A percentile compares a stretch with the other conserved stretches of the same genome.
phyloP scores from a whole-genome alignment of 2,113 vertebrate species.

The Oceanodroma tethys region DNA sequence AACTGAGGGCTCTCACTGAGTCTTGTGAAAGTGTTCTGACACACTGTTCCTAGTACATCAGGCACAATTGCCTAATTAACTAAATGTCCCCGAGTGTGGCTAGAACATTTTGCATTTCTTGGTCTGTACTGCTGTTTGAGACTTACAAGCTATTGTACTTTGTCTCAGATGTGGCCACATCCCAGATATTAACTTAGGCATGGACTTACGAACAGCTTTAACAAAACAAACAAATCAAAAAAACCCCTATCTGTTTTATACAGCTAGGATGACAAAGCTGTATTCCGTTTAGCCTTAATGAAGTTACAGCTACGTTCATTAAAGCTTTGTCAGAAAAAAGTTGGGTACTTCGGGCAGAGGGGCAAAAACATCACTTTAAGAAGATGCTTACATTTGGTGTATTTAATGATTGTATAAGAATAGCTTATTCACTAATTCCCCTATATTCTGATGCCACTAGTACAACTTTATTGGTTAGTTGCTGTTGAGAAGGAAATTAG shows the following conservation, averaged over 20 bases:
- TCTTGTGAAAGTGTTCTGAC: background rate
- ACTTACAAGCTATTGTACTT: background rate
- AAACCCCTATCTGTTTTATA: background rate
- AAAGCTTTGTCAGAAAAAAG: background rate
- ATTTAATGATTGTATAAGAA: background rate
- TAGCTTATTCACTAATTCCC: background rate
- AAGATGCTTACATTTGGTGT: background rate
- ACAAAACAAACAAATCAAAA: background rate
- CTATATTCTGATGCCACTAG: background rate
- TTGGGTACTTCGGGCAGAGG: background rate
- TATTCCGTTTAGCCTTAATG: background rate
- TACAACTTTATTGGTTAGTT: background rate
- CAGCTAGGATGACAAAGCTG: background rate
- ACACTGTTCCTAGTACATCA: background rate
- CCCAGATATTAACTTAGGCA: background rate
- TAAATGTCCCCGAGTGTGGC: background rate
- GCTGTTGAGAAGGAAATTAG: background rate
- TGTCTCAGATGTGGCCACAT: background rate
- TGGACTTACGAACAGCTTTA: background rate
- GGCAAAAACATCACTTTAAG: background rate
- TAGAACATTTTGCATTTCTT: background rate
- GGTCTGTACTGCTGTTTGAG: background rate
- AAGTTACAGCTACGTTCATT: background rate
- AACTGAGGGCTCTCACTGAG: background rate
- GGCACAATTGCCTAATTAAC: background rate